These are phyloP conservation scores for Acanthosepion pharaonis DNA, from an alignment of 2,888 invertebrate species.

Conservation along the genomic window DNA sequence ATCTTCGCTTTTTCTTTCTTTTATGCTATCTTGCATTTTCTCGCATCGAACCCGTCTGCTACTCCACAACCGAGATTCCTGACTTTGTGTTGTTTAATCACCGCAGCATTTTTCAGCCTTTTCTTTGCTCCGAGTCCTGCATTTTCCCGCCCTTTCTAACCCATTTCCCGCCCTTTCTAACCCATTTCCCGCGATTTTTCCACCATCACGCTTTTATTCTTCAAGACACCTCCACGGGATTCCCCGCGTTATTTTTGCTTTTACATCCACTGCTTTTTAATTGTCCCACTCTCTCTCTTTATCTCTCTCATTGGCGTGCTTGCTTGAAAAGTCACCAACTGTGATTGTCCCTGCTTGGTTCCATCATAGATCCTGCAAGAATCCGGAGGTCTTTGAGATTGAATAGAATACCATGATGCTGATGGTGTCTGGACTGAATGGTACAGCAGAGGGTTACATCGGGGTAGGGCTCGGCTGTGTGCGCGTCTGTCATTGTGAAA, in stretches of 20 bases:
- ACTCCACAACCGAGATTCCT: neutral
- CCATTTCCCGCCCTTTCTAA: neutral
- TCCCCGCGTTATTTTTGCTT: neutral
- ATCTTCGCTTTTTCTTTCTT: neutral
- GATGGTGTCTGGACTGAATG: neutral
- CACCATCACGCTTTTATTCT: neutral
- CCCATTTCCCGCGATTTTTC: neutral
- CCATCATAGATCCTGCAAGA: neutral
- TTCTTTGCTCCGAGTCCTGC: neutral
- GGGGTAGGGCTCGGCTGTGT: neutral
- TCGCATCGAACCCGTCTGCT: neutral
- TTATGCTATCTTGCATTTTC: neutral
- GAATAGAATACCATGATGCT: neutral
- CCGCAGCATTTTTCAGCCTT: neutral
- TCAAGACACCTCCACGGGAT: neutral
- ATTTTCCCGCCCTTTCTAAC: neutral
- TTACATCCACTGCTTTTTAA: neutral
- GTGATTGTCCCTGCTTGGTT: neutral
- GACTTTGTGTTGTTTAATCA: neutral
- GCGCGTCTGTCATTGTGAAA: neutral
- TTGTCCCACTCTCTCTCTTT: neutral
- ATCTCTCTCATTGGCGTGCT: neutral
- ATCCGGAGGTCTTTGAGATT: slow-evolving; percentile 20
- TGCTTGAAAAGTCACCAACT: neutral
- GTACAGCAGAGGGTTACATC: neutral